Percentiles rank a stretch among this genome's conserved stretches.
Conservation (phyloP, 1,140 invertebrate genomes). For the Aphidius ervi region DNA sequence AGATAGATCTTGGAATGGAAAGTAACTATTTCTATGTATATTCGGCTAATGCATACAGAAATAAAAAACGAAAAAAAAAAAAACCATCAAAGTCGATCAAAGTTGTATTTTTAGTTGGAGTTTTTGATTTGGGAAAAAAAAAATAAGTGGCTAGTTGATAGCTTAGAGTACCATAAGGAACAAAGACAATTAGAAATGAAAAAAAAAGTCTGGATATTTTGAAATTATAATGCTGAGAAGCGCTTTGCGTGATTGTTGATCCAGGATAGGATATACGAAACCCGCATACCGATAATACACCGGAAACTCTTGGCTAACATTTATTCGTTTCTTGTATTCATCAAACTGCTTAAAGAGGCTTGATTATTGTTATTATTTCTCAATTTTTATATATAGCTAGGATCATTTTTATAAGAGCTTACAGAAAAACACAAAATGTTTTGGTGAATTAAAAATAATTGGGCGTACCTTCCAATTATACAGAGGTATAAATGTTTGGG, state of each 20-base stretch:
- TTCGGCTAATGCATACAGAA: slow-evolving; percentile 5
- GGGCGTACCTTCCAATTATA: slow-evolving; percentile 11
- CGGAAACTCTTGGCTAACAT: slow-evolving; percentile 31
- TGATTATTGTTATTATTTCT: background rate
- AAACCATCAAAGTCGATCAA: background rate
- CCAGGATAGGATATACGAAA: slow-evolving; percentile 33
- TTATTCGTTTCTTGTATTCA: slow-evolving; percentile 14
- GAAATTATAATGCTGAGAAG: slow-evolving; percentile 35
- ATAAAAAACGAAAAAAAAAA: background rate
- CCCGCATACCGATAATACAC: slow-evolving; percentile 43
- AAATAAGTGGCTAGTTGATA: no score
- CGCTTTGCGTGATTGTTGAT: slow-evolving; percentile 28
- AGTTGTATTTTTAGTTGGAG: no score
- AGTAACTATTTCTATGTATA: no score
- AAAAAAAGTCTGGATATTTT: background rate
- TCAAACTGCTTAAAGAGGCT: slow-evolving; percentile 3
- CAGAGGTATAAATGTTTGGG: background rate
- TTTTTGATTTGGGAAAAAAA: no score
- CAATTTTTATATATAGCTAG: slow-evolving; percentile 1
- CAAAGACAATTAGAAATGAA: slow-evolving; percentile 5
- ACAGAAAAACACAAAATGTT: background rate
- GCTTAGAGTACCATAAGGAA: background rate
- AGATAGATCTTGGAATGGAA: no score
- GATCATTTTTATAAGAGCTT: background rate
- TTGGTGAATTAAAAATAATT: slow-evolving; percentile 4